A percentile compares a stretch with the other conserved stretches of the same genome.
These are phyloP conservation scores for Oceanodroma tethys DNA, from an alignment of 2,113 vertebrate species.

Conservation along the genomic window DNA sequence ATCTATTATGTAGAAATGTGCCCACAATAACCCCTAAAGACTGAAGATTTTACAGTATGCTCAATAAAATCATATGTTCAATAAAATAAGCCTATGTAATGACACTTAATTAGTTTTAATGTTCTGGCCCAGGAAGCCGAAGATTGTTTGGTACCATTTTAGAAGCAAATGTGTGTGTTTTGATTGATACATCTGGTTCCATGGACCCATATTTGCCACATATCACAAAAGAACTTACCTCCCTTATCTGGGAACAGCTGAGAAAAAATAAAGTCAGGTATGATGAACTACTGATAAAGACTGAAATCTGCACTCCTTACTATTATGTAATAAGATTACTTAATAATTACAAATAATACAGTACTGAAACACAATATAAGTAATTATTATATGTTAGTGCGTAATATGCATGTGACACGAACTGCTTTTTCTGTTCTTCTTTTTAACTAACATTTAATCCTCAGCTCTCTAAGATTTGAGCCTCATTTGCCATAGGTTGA, in stretches of 20 bases:
- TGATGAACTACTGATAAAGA: not conserved
- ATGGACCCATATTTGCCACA: slow-evolving; percentile 67
- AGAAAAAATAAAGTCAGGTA: slow-evolving; percentile 72
- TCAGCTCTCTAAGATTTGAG: not conserved
- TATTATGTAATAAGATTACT: not conserved
- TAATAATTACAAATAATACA: not conserved
- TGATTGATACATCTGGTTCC: slow-evolving; percentile 83
- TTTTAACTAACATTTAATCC: not conserved
- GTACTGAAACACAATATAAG: not conserved
- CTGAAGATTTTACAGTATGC: not conserved
- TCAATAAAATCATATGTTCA: not conserved
- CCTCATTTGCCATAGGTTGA: not conserved
- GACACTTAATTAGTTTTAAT: not conserved
- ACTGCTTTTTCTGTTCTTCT: not conserved
- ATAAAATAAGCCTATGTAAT: not conserved
- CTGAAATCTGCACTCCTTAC: not conserved
- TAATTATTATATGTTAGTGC: not conserved
- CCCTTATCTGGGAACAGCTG: slow-evolving; percentile 86
- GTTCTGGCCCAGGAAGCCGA: slow-evolving; percentile 73
- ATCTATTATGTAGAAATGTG: not conserved
- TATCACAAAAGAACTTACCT: slow-evolving; percentile 70
- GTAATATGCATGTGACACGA: not conserved
- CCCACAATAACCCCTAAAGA: not conserved
- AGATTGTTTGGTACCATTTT: slow-evolving; percentile 76
- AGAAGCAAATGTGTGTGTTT: slow-evolving; percentile 77